Conservation (phyloP, 2,113 vertebrate species). For the Centropristis striata region DNA sequence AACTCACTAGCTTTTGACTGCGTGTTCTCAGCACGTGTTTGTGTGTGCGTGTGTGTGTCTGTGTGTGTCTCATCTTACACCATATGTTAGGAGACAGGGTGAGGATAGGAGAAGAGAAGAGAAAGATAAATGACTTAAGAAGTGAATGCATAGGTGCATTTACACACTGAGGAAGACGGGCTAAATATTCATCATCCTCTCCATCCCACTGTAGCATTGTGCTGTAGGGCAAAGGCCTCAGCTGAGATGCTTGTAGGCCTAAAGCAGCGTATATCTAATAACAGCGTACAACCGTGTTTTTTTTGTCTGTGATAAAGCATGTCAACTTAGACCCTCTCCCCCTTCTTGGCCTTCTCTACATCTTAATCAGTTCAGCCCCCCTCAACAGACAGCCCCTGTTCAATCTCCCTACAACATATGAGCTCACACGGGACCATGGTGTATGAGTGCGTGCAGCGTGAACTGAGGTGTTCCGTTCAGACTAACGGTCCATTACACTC, state of each 20-base stretch:
- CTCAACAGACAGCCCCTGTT: conserved; percentile 58
- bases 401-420: conserved; percentile 54
- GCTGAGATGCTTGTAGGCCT: conserved; percentile 36
- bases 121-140: conserved; percentile 84
- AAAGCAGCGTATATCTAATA: conserved; percentile 32
- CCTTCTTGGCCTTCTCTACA: not conserved
- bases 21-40: conserved; percentile 10
- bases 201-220: conserved; percentile 45
- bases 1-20: conserved; percentile 17
- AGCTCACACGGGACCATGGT: conserved; percentile 53
- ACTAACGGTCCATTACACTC: conserved; percentile 66
- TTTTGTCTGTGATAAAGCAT: conserved; percentile 4
- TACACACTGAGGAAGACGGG: conserved; percentile 73
- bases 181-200: conserved; percentile 77
- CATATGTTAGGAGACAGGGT: conserved; percentile 82
- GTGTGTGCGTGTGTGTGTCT: conserved; percentile 45
- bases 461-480: conserved; percentile 53
- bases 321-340: conserved; percentile 5
- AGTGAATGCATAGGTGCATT: conserved; percentile 80
- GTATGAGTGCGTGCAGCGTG: conserved; percentile 32
- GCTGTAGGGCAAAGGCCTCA: conserved; percentile 66
- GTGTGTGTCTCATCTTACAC: conserved; percentile 69
- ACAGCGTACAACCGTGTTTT: conserved; percentile 18
- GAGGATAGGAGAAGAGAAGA: conserved; percentile 63
- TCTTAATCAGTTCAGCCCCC: conserved; percentile 39